Conservation (phyloP, 2,888 invertebrate species). For the Metallyticus violacea region DNA sequence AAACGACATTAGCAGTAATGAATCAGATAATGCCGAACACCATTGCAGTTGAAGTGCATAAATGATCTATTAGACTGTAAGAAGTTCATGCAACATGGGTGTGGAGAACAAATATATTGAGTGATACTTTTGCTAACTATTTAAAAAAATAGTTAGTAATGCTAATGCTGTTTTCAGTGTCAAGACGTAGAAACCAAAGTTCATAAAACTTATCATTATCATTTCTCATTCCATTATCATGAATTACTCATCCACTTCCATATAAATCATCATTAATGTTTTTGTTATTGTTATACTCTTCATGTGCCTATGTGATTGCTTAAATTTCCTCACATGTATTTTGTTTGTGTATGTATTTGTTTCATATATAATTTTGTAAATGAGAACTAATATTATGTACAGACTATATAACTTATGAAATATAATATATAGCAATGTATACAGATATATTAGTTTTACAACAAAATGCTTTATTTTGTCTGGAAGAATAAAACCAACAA, state of each 20-base stretch:
- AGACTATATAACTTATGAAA: conserved; percentile 29
- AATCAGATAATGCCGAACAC: background rate
- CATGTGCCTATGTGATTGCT: background rate
- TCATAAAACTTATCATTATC: background rate
- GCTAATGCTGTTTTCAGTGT: background rate
- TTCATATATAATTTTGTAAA: conserved; percentile 21
- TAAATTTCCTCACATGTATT: background rate
- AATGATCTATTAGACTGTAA: background rate
- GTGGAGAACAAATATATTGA: background rate
- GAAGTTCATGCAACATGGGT: too few relatives aligned
- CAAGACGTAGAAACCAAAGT: background rate
- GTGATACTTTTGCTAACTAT: background rate
- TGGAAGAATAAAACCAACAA: background rate
- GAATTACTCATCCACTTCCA: background rate
- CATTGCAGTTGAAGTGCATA: background rate
- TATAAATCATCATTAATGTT: background rate
- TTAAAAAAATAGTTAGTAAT: background rate
- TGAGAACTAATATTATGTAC: conserved; percentile 17
- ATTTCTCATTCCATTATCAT: background rate
- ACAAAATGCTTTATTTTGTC: background rate
- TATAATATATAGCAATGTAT: conserved; percentile 11
- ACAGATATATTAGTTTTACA: background rate
- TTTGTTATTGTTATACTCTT: background rate
- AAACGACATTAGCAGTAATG: background rate
- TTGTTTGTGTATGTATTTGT: background rate